These are phyloP conservation scores for Erethizon dorsatum DNA, from an alignment of 2,797 vertebrate genomes.

Conservation along the genomic window DNA sequence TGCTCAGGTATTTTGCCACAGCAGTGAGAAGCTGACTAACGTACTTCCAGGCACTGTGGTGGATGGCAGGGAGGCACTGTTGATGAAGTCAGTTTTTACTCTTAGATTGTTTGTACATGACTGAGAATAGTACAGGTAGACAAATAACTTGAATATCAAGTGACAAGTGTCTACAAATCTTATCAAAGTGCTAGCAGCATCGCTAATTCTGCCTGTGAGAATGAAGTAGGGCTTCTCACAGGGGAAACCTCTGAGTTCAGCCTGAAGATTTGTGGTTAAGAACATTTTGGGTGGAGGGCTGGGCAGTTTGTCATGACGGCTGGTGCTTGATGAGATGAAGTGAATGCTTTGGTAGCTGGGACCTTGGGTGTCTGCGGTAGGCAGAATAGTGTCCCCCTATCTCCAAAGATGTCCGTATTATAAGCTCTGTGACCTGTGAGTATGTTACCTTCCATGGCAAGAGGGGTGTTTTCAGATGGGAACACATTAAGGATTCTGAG, in stretches of 20 bases:
- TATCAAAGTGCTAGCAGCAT: not conserved
- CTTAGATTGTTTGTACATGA: not conserved
- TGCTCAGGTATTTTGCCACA: not conserved
- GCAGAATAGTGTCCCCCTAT: not conserved
- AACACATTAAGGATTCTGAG: not conserved
- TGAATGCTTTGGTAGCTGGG: not conserved
- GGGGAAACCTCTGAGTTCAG: not conserved
- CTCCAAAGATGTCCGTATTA: not conserved
- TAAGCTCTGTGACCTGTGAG: not conserved
- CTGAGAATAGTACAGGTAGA: not conserved
- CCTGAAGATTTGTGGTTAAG: not conserved
- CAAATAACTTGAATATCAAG: not conserved
- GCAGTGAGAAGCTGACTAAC: not conserved
- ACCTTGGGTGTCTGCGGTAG: not conserved
- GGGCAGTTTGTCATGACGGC: rapidly evolving
- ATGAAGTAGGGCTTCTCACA: not conserved
- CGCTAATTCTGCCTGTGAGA: not conserved
- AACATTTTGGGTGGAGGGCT: not conserved
- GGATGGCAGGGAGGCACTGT: not conserved
- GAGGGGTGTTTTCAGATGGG: not conserved
- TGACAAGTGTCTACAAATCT: not conserved
- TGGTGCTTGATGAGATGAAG: not conserved
- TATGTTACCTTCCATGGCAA: not conserved
- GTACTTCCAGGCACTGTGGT: not conserved
- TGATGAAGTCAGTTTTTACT: not conserved